Conservation (phyloP, 2,888 invertebrate genomes). For the Erannis defoliaria region DNA sequence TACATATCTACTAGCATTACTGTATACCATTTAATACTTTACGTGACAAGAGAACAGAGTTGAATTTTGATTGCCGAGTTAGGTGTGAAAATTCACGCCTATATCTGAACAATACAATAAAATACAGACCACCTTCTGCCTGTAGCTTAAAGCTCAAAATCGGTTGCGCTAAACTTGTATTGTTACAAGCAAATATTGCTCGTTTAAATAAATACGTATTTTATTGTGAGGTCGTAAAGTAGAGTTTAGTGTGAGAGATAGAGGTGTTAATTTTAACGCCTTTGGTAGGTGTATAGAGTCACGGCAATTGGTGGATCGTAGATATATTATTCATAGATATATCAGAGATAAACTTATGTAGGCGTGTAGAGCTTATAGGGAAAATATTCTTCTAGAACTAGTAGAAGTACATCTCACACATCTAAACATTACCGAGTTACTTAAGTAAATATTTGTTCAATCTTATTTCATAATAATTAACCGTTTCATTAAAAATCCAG, state of each 20-base stretch:
- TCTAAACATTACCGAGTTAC: too few species aligned
- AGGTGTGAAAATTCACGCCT: constrained; percentile 86
- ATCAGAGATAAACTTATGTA: constrained; percentile 14
- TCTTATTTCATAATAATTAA: too few species aligned
- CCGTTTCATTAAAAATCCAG: too few species aligned
- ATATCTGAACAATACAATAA: constrained; percentile 56
- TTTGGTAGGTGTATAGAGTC: constrained; percentile 55
- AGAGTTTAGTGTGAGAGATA: constrained; percentile 41
- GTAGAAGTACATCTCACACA: too few species aligned
- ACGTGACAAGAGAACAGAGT: neutral
- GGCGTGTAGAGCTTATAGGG: constrained; percentile 3
- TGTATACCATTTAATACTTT: constrained; percentile 45
- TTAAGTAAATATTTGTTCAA: too few species aligned
- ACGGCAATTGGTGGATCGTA: constrained; percentile 69
- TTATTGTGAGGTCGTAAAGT: constrained; percentile 29
- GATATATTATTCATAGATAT: constrained; percentile 48
- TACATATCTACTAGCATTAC: constrained; percentile 47
- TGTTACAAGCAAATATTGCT: constrained; percentile 48
- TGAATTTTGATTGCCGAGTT: constrained; percentile 39
- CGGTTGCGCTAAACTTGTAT: constrained; percentile 43
- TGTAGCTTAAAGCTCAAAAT: constrained; percentile 50
- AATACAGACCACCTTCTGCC: constrained; percentile 49
- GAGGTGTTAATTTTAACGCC: constrained; percentile 82
- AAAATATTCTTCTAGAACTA: too few species aligned
- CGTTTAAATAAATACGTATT: constrained; percentile 21